Evolutionary conservation across 2,888 invertebrate genomes (phyloP), one percentile per base, ranked within the genome.

Genomic region (Morpho achilles): DNA sequence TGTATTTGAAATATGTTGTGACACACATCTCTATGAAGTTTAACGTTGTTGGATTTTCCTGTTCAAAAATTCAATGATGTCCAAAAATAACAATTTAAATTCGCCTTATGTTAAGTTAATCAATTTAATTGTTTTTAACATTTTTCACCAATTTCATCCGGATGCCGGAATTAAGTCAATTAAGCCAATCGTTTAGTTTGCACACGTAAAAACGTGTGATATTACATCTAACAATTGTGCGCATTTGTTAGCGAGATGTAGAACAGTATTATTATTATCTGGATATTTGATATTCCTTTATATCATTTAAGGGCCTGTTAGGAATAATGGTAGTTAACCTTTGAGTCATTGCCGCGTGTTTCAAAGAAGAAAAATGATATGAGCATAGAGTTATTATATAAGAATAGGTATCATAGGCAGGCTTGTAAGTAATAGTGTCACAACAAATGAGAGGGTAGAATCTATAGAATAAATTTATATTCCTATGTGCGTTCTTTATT

Each of bases 151-250:
- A 53, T 53, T 62, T 53, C 47, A 44, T 43, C 60, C 62, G 62
- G 60, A 62, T 55, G 60, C 39, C 46, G 8, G 23, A 62, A 60
- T 60, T 62, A 62, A 50, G 53, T 58, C 52, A 49, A 62, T 62
- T 60, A 58, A 58, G 55, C 60, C 62, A 58, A 55, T 57, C 23
- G 56, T 46, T 10, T 44, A 32, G 56, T 56, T 48, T 51, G 47
- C n/a, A 32, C 32, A 23, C 49, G 58, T 48, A 23, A 48, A 50
- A 47, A 50, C 43, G 60, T 58, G 41, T 62, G 62, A 60, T 53
- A 62, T 62, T 60, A 47, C 62, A 62, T 54, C 50, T 46, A 50
- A 9, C 49, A 53, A 55, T 60, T 60, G 55, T 44, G 56, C 22
- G 50, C 50, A 50, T 53, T 61, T 56, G 44, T 41, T 51, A 61